phyloP scores from a whole-genome alignment of 2,888 invertebrate species.

The Tanypteryx hageni region DNA sequence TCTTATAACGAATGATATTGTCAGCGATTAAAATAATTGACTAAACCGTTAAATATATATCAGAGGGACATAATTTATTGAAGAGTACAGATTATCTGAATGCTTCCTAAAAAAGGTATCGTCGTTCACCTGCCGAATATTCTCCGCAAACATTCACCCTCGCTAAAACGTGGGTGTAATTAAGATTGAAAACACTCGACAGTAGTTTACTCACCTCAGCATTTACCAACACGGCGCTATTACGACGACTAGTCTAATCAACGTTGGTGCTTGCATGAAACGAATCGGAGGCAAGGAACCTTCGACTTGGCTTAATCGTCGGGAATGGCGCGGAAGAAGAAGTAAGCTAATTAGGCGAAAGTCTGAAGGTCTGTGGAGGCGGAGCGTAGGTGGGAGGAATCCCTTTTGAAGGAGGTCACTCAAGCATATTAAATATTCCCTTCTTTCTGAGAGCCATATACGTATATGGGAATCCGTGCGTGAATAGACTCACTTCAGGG shows the following conservation, averaged over 20 bases:
- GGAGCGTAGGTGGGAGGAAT: neutral
- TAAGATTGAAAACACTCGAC: neutral
- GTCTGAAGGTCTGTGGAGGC: neutral
- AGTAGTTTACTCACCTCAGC: neutral
- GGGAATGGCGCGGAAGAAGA: neutral
- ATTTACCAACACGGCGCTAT: neutral
- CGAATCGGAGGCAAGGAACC: neutral
- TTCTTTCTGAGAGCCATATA: neutral
- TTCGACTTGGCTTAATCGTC: slow-evolving; percentile 10
- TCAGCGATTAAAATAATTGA: no score
- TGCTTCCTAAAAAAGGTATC: no score
- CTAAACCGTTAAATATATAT: no score
- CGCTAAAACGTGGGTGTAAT: neutral
- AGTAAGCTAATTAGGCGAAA: slow-evolving; percentile 49
- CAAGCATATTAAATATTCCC: neutral
- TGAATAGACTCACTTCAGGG: neutral
- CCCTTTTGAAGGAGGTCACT: neutral
- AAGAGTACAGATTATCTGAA: no score
- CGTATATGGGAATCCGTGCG: neutral
- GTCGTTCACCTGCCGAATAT: no score
- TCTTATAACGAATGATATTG: no score
- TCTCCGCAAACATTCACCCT: neutral
- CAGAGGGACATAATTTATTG: no score
- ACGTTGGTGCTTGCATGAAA: neutral
- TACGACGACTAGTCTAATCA: neutral